A percentile compares a stretch with the other conserved stretches of the same genome.
phyloP scores from a whole-genome alignment of 2,797 vertebrate species.

The Urocyon cinereoargenteus region DNA sequence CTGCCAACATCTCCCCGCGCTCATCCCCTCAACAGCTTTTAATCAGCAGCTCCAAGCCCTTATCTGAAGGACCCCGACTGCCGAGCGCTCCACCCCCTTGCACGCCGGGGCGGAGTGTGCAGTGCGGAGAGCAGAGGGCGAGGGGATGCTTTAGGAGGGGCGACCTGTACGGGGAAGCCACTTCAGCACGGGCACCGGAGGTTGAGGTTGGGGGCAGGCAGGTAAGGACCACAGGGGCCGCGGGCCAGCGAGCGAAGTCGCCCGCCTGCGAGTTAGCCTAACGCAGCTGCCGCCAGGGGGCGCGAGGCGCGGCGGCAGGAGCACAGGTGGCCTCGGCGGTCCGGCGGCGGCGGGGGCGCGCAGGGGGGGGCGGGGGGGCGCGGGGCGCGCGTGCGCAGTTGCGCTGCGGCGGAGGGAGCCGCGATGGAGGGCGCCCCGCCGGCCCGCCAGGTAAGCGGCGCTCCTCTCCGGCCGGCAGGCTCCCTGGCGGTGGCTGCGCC shows the following conservation, averaged over 20 bases:
- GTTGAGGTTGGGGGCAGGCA: neutral
- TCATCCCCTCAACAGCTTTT: neutral
- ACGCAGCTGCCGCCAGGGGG: constrained; percentile 65
- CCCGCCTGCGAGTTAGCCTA: too few species aligned
- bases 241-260: too few species aligned
- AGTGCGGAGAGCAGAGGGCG: neutral
- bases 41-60: neutral
- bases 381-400: constrained; percentile 26
- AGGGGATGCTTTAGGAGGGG: neutral
- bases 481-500: neutral
- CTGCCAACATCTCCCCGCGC: too few species aligned
- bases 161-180: neutral
- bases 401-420: neutral
- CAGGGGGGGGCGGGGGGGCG: rapidly evolving
- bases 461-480: neutral
- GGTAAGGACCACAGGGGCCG: too few species aligned
- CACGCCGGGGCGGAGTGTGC: neutral
- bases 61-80: neutral
- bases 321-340: neutral
- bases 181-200: neutral
- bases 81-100: neutral
- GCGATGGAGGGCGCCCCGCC: constrained; percentile 42
- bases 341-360: neutral
- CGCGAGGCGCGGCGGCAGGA: neutral
- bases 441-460: constrained; percentile 63